phyloP scores from a whole-genome alignment of 1,140 invertebrate genomes.

The Aporrectodea caliginosa region DNA sequence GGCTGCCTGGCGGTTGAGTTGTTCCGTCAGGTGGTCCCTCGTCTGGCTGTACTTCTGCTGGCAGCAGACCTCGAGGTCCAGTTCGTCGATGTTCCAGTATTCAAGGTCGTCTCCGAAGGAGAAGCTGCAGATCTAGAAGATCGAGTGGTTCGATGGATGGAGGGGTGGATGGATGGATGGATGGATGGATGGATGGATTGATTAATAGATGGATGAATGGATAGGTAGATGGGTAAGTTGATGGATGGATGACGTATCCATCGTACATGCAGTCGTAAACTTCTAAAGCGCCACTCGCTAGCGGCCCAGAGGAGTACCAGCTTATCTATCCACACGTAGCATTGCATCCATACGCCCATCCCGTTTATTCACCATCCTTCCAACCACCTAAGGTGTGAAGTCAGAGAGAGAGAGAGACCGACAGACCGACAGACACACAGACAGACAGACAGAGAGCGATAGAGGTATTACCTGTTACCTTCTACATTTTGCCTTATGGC shows the following conservation, averaged over 20 bases:
- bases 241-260: neutral
- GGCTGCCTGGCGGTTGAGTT: constrained; percentile 97
- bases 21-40: constrained; percentile 96
- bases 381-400: neutral
- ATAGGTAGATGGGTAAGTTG: neutral
- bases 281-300: no score
- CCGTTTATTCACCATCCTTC: neutral
- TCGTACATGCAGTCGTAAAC: neutral
- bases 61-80: constrained; percentile 95
- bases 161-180: constrained; percentile 58
- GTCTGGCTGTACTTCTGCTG: constrained; percentile 97
- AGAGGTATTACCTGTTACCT: no score
- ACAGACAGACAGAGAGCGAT: no score
- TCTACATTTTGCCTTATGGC: no score
- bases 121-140: constrained; percentile 90
- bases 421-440: no score
- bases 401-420: neutral
- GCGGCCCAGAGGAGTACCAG: no score
- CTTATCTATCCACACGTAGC: no score
- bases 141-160: constrained; percentile 69
- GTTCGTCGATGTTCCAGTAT: constrained; percentile 96
- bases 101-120: constrained; percentile 96
- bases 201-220: neutral
- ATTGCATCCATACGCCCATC: neutral
- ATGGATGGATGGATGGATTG: neutral